phyloP scores from a whole-genome alignment of 2,888 invertebrate species.

The Hyposoter didymator region DNA sequence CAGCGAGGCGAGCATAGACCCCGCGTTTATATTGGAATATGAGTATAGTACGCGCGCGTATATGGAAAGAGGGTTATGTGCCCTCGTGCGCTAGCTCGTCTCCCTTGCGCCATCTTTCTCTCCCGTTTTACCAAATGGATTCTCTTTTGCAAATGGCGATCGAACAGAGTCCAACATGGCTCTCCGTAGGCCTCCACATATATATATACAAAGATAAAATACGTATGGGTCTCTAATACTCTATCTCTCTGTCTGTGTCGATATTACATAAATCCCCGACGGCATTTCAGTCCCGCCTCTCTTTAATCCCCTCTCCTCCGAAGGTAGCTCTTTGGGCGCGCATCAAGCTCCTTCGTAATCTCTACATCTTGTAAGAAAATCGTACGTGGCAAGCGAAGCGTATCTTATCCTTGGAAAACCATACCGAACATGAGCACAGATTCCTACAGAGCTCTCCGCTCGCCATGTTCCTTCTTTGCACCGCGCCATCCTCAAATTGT shows the following conservation, averaged over 20 bases:
- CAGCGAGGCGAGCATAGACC: constrained; percentile 76
- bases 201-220: background rate
- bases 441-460: constrained; percentile 26
- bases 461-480: constrained; percentile 26
- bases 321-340: constrained; percentile 48
- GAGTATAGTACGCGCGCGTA: constrained; percentile 66
- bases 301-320: constrained; percentile 65
- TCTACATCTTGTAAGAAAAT: constrained; percentile 67
- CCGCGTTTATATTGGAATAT: constrained; percentile 79
- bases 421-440: constrained; percentile 20
- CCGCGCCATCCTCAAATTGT: constrained; percentile 10
- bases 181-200: constrained; percentile 33
- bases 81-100: background rate
- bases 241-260: constrained; percentile 65
- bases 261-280: constrained; percentile 72
- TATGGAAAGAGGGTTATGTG: constrained; percentile 67
- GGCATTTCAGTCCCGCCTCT: constrained; percentile 68
- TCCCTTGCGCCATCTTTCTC: constrained; percentile 18
- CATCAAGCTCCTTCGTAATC: constrained; percentile 68
- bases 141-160: constrained; percentile 57
- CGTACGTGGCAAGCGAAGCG: constrained; percentile 64
- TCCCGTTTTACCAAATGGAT: constrained; percentile 40
- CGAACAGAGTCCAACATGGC: constrained; percentile 43
- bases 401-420: constrained; percentile 47
- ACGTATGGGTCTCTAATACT: constrained; percentile 49